Evolutionary conservation across 53 echinoderm and acorn worm species (phyloP).

Genomic region (Zoroaster sp.): DNA sequence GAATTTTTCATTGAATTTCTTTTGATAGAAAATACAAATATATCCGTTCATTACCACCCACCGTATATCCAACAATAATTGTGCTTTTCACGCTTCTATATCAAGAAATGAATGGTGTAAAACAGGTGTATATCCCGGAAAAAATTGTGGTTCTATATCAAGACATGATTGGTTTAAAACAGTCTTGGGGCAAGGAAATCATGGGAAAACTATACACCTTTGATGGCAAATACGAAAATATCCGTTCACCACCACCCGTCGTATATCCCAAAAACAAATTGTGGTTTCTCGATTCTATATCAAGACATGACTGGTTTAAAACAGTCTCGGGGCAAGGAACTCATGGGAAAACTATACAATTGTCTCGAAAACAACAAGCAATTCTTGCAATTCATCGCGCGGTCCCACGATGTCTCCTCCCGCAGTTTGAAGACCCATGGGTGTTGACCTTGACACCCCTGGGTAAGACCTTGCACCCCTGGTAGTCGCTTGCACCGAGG

Average conservation of each 20-base stretch:
- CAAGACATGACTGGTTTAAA: too few relatives aligned
- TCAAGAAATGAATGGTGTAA: too few relatives aligned
- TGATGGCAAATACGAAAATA: neutral
- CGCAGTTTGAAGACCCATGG: neutral
- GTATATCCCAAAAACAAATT: neutral
- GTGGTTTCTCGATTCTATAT: neutral
- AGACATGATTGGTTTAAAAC: neutral
- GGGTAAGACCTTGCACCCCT: conserved; percentile 4
- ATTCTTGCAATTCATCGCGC: neutral
- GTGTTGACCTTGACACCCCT: conserved; percentile 22
- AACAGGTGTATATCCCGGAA: too few relatives aligned
- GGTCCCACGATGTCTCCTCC: conserved; percentile 31
- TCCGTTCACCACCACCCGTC: neutral
- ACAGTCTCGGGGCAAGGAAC: neutral
- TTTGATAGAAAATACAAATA: neutral
- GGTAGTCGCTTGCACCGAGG: neutral
- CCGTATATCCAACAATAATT: neutral
- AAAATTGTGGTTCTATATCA: too few relatives aligned
- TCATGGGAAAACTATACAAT: neutral
- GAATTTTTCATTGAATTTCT: too few relatives aligned
- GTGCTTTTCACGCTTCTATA: neutral
- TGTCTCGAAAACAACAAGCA: conserved; percentile 26
- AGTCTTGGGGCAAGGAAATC: neutral
- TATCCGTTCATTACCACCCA: neutral
- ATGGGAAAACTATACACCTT: neutral